phyloP scores from a whole-genome alignment of 2,113 vertebrate species.

The Gasterosteus nipponicus region DNA sequence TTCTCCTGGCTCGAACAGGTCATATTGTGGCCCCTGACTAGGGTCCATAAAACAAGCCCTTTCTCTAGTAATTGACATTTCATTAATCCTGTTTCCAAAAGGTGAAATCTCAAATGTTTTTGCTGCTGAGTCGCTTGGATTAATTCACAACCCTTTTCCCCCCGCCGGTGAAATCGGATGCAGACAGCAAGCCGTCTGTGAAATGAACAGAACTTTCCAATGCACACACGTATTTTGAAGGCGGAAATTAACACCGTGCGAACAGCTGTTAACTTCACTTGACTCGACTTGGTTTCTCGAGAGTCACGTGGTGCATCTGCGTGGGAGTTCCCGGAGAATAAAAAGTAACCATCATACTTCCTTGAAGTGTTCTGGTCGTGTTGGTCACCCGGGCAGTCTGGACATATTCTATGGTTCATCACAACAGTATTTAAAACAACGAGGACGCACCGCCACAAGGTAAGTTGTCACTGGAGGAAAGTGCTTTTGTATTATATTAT shows the following conservation, averaged over 20 bases:
- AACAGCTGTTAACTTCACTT: not conserved
- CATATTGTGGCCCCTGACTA: no score
- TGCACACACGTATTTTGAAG: conserved; percentile 4
- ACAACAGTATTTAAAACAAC: not conserved
- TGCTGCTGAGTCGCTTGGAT: not conserved
- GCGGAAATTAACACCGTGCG: not conserved
- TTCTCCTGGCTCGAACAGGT: no score
- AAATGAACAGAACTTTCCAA: not conserved
- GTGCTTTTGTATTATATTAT: no score
- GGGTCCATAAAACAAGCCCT: no score
- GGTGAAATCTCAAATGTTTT: not conserved
- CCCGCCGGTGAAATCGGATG: not conserved
- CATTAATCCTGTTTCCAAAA: not conserved
- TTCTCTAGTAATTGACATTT: not conserved
- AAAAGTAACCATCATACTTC: not conserved
- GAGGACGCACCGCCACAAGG: not conserved
- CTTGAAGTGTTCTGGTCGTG: not conserved
- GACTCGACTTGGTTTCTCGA: not conserved
- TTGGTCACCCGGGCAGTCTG: not conserved
- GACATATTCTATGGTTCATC: not conserved
- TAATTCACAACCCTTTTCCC: not conserved
- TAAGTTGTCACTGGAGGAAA: not conserved
- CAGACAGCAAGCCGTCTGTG: not conserved
- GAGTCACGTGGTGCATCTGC: conserved; percentile 12
- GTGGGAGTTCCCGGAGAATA: rapidly evolving